Conservation (phyloP, 2,797 vertebrate genomes). For the Setipinna tenuifilis region DNA sequence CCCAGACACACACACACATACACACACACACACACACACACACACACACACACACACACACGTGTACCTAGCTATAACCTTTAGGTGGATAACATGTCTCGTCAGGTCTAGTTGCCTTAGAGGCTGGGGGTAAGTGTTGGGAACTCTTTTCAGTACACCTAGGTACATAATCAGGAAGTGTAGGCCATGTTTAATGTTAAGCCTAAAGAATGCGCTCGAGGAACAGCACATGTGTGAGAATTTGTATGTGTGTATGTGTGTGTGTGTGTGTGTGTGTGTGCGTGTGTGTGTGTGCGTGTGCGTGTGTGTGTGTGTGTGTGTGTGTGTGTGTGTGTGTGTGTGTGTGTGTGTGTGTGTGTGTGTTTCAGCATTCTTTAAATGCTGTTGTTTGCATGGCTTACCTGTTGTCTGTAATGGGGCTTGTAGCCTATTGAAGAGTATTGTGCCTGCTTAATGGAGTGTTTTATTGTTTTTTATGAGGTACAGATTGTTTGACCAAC, state of each 20-base stretch:
- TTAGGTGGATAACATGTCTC: background rate
- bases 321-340: background rate
- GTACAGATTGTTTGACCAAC: background rate
- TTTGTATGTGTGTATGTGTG: background rate
- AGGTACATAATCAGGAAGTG: background rate
- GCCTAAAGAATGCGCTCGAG: background rate
- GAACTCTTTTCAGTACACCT: background rate
- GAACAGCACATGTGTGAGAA: background rate
- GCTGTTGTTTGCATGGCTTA: background rate
- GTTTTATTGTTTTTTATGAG: slow-evolving; percentile 32
- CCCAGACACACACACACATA: background rate
- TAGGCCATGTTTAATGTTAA: background rate
- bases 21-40: background rate
- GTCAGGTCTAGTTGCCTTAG: background rate
- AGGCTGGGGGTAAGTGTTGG: background rate
- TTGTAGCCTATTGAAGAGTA: background rate
- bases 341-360: background rate
- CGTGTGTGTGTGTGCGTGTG: background rate
- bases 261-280: background rate
- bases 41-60: background rate
- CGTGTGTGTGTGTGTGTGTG: background rate
- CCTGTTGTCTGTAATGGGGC: background rate
- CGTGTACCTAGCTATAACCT: background rate
- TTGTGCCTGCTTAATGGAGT: slow-evolving; percentile 21
- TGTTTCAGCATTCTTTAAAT: background rate